phyloP scores from a whole-genome alignment of 2,888 invertebrate species.

The Lasioglossum malachurum region DNA sequence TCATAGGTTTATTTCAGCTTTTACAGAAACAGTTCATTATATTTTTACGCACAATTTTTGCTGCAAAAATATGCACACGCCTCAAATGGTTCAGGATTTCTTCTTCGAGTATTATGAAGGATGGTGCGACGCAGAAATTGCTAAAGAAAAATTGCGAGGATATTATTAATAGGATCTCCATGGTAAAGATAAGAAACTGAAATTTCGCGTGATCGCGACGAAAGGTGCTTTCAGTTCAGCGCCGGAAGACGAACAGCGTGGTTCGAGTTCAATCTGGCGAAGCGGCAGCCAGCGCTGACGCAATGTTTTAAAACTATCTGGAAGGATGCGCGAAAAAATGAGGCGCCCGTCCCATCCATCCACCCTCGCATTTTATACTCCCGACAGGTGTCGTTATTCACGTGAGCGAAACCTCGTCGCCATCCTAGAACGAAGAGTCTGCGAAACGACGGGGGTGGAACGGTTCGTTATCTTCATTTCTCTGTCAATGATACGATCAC shows the following conservation, averaged over 20 bases:
- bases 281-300: not conserved
- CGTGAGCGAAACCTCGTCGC: slow-evolving; percentile 30
- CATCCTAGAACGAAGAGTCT: not conserved
- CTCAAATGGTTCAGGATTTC: too few relatives aligned
- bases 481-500: not conserved
- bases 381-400: slow-evolving; percentile 67
- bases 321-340: slow-evolving; percentile 13
- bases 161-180: not conserved
- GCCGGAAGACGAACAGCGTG: slow-evolving; percentile 3
- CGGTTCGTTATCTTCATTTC: not conserved
- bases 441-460: not conserved
- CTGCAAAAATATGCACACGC: too few relatives aligned
- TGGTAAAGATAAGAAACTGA: not conserved
- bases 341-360: slow-evolving; percentile 28
- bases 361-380: slow-evolving; percentile 42
- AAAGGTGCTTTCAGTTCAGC: not conserved
- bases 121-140: not conserved
- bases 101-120: not conserved
- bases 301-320: slow-evolving; percentile 13
- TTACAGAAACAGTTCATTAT: not conserved
- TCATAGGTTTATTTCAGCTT: too few relatives aligned
- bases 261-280: slow-evolving; percentile 12
- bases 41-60: not conserved
- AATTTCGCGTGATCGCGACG: not conserved
- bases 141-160: slow-evolving; percentile 27